Evolutionary conservation across 2,888 invertebrate genomes (phyloP).

Genomic region (Pseudolycoriella hygida): DNA sequence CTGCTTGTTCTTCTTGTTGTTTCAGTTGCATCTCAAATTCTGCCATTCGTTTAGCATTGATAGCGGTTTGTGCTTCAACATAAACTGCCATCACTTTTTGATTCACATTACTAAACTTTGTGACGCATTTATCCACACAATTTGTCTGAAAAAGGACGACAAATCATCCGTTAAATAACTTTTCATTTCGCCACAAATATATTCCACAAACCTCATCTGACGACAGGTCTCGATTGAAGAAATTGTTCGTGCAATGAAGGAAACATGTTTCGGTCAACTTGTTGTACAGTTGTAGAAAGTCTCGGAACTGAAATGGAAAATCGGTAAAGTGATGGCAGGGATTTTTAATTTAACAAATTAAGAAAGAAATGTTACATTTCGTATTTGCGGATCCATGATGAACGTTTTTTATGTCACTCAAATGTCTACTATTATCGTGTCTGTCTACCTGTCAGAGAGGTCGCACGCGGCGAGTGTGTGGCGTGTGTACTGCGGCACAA

Average conservation of each 20-base stretch:
- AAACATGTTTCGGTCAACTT: constrained; percentile 28
- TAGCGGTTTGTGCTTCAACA: constrained; percentile 25
- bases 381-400: constrained; percentile 3
- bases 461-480: too few species aligned
- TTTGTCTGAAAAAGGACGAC: constrained; percentile 13
- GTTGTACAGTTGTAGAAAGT: constrained; percentile 28
- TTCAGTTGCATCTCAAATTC: constrained; percentile 20
- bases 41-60: constrained; percentile 21
- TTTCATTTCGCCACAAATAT: neutral
- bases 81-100: constrained; percentile 27
- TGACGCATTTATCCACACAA: constrained; percentile 25
- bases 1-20: constrained; percentile 3
- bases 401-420: neutral
- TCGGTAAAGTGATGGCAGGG: neutral
- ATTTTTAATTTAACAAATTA: neutral
- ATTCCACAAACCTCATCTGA: constrained; percentile 10
- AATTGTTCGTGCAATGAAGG: constrained; percentile 23
- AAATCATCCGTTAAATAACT: neutral
- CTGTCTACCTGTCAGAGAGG: too few species aligned
- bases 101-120: constrained; percentile 27
- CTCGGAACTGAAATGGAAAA: constrained; percentile 21
- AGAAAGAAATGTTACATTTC: constrained; percentile 4
- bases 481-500: too few species aligned
- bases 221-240: constrained; percentile 16
- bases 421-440: too few species aligned